Base-by-base conservation (phyloP, 2,113 vertebrate species). In the Dasyornis broadbenti region DNA sequence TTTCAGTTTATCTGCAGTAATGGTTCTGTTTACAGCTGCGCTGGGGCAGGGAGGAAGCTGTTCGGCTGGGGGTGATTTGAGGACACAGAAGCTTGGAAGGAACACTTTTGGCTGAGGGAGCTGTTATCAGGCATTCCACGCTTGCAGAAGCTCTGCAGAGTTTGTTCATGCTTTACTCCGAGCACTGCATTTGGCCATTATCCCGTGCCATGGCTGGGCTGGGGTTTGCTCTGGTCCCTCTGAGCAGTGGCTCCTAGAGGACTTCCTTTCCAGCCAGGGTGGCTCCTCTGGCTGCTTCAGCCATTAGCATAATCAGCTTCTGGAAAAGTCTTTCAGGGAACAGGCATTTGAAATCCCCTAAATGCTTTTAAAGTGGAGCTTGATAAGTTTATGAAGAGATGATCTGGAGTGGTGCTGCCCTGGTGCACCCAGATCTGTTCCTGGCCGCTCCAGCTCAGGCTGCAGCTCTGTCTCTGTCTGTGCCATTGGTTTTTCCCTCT, bases 271-370 rank as follows among this genome's bases (percentile, higher is more conserved):
- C 92, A 91, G 89, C 89, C 94, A 78, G 57, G 37, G 31, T 19
- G 86, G 89, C 94, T 95, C 69, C 94, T 95, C 77, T 23, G 73
- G 31, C 84, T 91, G 60, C 84, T 52, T 35, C 59, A 70, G 60
- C 86, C 47, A 31, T 54, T 27, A 15, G 31, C 63, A 84, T 78
- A 89, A 96, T 84, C 80, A 82, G 69, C 60, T 95, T 59, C 83
- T 86, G 89, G 39, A 47, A 7, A 18, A 71, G 33, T 7, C 80
- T 42, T 61, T 49, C 50, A 66, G 64, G 30, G 8, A 66, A n/a
- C 0, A 31, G 71, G 59, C 47, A 61, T 81, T 83, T 70, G 3
- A 89, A 63, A 59, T 28, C 47, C 47, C 35, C 56, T 14, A 3
- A 59, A 42, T 54, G 60, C 72, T 65, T 57, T 53, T 19, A 27